These are phyloP conservation scores for Megatriorchis doriae DNA, from an alignment of 2,113 vertebrate genomes.

Conservation along the genomic window DNA sequence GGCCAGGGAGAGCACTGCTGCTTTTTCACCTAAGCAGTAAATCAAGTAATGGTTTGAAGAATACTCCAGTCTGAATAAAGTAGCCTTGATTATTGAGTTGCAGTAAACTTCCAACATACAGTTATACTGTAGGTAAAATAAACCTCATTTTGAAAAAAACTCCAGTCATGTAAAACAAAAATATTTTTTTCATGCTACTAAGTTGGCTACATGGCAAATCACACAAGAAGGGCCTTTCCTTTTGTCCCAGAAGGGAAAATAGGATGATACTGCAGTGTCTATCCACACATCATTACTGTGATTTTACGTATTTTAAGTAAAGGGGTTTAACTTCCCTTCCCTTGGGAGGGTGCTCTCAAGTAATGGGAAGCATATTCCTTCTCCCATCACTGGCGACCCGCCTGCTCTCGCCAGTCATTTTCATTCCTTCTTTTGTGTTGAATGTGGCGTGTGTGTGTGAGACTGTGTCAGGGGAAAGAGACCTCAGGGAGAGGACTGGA, in stretches of 20 bases:
- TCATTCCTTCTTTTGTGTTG: not conserved
- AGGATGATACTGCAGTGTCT: not conserved
- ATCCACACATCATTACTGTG: not conserved
- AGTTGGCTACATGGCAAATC: not conserved
- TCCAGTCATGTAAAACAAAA: not conserved
- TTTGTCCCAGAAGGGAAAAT: not conserved
- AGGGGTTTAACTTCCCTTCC: not conserved
- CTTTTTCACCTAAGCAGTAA: not conserved
- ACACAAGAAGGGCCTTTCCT: not conserved
- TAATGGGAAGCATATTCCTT: not conserved
- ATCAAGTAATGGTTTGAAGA: not conserved
- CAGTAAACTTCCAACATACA: not conserved
- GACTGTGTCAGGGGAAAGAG: not conserved
- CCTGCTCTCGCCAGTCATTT: not conserved
- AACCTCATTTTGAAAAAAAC: not conserved
- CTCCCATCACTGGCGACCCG: fast-evolving
- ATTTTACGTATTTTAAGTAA: not conserved
- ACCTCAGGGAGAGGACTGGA: not conserved
- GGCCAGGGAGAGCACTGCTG: not conserved
- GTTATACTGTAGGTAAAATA: not conserved
- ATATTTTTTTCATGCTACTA: not conserved
- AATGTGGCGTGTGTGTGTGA: not conserved
- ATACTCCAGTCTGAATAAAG: not conserved
- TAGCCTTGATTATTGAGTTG: not conserved
- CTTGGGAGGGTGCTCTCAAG: not conserved